Base-by-base conservation (phyloP, 2,888 invertebrate genomes). In the Brenthis daphne region DNA sequence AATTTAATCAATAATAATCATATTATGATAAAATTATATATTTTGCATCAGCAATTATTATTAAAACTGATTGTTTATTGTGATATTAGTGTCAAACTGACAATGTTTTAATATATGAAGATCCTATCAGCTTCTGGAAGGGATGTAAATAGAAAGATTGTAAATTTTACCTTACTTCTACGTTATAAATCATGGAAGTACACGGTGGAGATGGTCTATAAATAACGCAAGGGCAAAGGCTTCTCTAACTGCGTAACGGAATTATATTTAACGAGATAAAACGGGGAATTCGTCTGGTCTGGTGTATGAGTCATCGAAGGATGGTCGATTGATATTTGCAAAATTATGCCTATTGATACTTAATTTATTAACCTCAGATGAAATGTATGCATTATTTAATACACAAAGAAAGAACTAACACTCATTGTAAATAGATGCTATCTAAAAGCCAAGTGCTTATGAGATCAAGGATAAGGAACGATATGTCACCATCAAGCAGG, bases 281-380 rank as follows among this genome's bases (percentile, higher is more conserved):
- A 43, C 14, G 16, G 29, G 16, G 48, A 54, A 58, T 58, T 29
- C 24, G 47, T 66, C 53, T 58, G 53, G 47, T 53, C 65, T 54
- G 24, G 37, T 43, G 12, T 24, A 24, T 47, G 16, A 43, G 12
- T 24, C 47, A 48, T 20, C 6, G 20, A 16, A 72, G 69, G 74
- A 75, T 77, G 77, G 72, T 75, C 80, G 72, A 77, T 80, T 84
- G 14, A 85, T 85, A 84, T 85, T 79, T 73, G 73, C 74, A 70
- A 71, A 43, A 43, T 73, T 76, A 78, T 75, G 14, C 5, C 51
- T 51, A 51, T 50, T n/a, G 16, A 51, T 29, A 4, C 0, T 43
- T 43, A 43, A 43, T 43, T 8, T 8, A 43, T 43, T 43, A 43
- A 43, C 11, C 11, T 11, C 29, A 29, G 37, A 11, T 43, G 37